Evolutionary conservation across 1,140 invertebrate species (phyloP).

Genomic region (Aphelenchoides fujianensis): DNA sequence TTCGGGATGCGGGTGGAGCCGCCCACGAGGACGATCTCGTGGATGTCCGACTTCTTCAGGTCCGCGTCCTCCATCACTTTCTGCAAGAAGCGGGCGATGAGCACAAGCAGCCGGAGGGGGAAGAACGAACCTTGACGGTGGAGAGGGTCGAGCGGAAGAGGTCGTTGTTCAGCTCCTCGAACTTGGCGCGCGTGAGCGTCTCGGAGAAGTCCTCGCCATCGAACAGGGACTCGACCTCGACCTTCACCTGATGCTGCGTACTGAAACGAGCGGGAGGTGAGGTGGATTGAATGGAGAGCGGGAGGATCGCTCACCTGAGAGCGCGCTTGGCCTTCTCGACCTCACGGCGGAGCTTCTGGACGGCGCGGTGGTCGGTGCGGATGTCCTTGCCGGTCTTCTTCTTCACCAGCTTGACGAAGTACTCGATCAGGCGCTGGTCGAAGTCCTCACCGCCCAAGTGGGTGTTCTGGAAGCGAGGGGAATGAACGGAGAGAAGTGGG

Average conservation of each 20-base stretch:
- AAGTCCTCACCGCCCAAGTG: slow-evolving; percentile 68
- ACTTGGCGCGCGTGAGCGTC: slow-evolving; percentile 94
- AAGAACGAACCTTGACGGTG: slow-evolving; percentile 71
- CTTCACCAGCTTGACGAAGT: slow-evolving; percentile 69
- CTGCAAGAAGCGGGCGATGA: too few species aligned
- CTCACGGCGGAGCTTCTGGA: slow-evolving; percentile 67
- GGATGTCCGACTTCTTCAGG: slow-evolving; percentile 95
- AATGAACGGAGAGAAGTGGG: not conserved
- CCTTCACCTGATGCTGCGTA: slow-evolving; percentile 94
- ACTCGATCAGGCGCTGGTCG: slow-evolving; percentile 68
- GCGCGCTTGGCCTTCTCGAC: slow-evolving; percentile 73
- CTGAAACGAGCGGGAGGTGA: too few species aligned
- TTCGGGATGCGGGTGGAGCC: slow-evolving; percentile 99
- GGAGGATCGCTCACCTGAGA: too few species aligned
- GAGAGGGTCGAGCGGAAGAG: slow-evolving; percentile 96
- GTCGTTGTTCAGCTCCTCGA: slow-evolving; percentile 99
- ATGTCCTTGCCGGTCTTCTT: slow-evolving; percentile 69
- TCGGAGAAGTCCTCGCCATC: slow-evolving; percentile 99
- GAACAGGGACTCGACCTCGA: slow-evolving; percentile 98
- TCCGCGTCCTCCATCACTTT: slow-evolving; percentile 96
- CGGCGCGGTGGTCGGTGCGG: slow-evolving; percentile 65
- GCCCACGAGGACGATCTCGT: slow-evolving; percentile 97
- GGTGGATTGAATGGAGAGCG: slow-evolving; percentile 73
- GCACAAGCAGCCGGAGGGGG: too few species aligned
- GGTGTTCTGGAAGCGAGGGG: too few species aligned